These are phyloP conservation scores for Molossus molossus DNA, from an alignment of 2,797 vertebrate species.

Conservation along the genomic window DNA sequence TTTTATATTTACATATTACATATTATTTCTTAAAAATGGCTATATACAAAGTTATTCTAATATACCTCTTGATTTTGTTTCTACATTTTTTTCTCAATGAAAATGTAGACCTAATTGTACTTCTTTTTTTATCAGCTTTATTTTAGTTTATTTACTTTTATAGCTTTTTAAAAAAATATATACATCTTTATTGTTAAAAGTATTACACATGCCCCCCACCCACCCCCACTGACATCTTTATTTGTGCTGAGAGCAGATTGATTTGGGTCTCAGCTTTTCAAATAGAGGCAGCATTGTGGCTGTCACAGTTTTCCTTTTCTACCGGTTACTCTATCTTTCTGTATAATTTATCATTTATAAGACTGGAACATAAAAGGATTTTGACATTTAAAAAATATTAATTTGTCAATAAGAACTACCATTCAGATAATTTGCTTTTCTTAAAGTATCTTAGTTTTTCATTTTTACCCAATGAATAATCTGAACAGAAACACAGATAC, in stretches of 20 bases:
- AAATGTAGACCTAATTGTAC: slow-evolving; percentile 79
- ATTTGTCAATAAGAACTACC: background rate
- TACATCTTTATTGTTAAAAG: no score
- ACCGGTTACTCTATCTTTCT: background rate
- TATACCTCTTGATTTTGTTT: background rate
- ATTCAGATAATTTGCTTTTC: background rate
- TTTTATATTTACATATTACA: slow-evolving; percentile 14
- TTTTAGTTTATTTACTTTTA: no score
- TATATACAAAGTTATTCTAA: background rate
- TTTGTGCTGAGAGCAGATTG: slow-evolving; percentile 67
- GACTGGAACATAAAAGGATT: background rate
- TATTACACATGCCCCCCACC: no score
- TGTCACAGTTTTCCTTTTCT: slow-evolving; percentile 55
- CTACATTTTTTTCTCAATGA: background rate
- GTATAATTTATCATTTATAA: background rate
- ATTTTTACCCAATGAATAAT: slow-evolving; percentile 1
- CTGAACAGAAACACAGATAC: background rate
- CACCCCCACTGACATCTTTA: background rate
- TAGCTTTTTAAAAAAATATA: no score
- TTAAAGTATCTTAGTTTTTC: background rate
- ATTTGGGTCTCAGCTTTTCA: slow-evolving; percentile 46
- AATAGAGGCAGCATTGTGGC: slow-evolving; percentile 62
- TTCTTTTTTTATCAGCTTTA: background rate
- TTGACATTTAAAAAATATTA: background rate
- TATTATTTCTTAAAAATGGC: background rate